Evolutionary conservation across 1,140 invertebrate genomes (phyloP), one percentile per base, ranked within the genome.

Genomic region (Amyelois transitella): DNA sequence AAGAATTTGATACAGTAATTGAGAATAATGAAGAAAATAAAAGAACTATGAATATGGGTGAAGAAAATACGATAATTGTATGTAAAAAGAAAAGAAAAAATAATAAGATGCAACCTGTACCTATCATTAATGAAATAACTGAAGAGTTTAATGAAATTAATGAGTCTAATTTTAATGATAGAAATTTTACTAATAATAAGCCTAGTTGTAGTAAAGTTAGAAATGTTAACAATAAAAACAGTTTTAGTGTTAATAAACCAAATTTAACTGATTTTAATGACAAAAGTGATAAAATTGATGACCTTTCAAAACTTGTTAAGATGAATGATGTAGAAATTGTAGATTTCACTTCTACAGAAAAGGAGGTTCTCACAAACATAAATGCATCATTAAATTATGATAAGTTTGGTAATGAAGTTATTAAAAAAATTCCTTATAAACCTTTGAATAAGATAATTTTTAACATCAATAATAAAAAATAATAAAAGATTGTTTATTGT

Each of bases 361-460:
- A 52, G 18, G 73, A 75, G 32, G 66, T 69, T 3, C 24, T 84
- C 3, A 75, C 75, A 43, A 84, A 84, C 59, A 79, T 85, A 6
- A 72, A 86, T 65, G 81, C 83, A 60, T 53, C 48, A 14, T 66
- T 84, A 21, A 86, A 83, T 60, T 81, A 81, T 51, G 69, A 83
- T 54, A 77, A 72, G 25, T 86, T 86, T 64, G 81, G 81, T 19
- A 64, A 67, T 51, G 78, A 84, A 71, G 45, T 62, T 21, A 63
- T 86, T 14, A 77, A 54, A 44, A 65, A 65, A 55, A 43, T 86
- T 24, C 60, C 66, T 3, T 18, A 58, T 4, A 86, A 86, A 62
- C 67, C 74, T 20, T 19, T 79, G 1, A 84, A 85, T 74, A 83
- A 64, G 62, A 85, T 86, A 48, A 60, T 68, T 21, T 83, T 81